These are phyloP conservation scores for Bilobella aurantiaca DNA, from an alignment of 1,140 invertebrate genomes.

Conservation along the genomic window DNA sequence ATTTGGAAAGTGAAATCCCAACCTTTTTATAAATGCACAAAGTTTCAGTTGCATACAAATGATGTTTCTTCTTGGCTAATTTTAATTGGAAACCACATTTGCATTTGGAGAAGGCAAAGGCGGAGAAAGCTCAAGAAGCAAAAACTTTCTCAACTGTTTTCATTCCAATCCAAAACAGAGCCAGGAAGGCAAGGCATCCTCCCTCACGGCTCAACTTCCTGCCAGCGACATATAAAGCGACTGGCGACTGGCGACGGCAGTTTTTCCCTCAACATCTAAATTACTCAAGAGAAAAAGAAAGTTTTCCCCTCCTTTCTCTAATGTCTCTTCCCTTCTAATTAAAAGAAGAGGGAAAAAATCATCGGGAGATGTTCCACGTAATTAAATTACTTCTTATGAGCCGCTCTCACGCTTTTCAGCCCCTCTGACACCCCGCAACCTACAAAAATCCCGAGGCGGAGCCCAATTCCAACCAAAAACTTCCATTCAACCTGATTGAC, in stretches of 20 bases:
- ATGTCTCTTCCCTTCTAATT: conserved; percentile 23
- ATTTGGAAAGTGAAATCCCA: conserved; percentile 29
- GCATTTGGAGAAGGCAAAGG: conserved; percentile 24
- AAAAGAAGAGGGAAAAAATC: conserved; percentile 28
- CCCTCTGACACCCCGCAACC: background rate
- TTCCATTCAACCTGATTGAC: conserved; percentile 28
- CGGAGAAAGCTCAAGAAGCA: background rate
- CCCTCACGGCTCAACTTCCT: background rate
- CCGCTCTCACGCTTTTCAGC: background rate
- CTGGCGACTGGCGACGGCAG: background rate
- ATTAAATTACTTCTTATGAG: conserved; percentile 35
- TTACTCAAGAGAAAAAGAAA: background rate
- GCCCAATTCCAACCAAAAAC: conserved; percentile 9
- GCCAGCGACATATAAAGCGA: background rate
- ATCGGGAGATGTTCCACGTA: conserved; percentile 31
- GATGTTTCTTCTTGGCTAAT: conserved; percentile 32
- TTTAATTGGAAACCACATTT: conserved; percentile 35
- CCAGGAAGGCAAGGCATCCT: background rate
- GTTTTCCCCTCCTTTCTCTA: conserved; percentile 13
- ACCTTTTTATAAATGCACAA: conserved; percentile 35
- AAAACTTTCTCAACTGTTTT: conserved; percentile 4
- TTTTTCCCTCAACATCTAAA: background rate
- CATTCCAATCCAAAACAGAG: background rate
- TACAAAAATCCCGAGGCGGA: background rate
- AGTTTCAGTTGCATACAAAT: conserved; percentile 36